phyloP scores from a whole-genome alignment of 2,888 invertebrate genomes.

The Cylindroiulus punctatus region DNA sequence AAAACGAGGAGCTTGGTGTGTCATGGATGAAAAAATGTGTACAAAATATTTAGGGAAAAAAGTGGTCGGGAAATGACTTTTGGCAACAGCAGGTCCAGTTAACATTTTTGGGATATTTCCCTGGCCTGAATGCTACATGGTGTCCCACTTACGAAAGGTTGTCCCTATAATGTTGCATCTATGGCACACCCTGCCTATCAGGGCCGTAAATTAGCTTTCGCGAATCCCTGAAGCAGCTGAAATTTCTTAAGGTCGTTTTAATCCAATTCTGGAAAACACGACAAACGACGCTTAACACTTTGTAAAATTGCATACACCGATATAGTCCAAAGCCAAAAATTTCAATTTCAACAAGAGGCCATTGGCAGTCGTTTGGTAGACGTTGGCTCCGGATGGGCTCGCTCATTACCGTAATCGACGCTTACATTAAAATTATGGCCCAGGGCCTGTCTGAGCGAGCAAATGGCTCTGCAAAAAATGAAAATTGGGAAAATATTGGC shows the following conservation, averaged over 20 bases:
- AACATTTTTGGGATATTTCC: too few relatives aligned
- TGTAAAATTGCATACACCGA: neutral
- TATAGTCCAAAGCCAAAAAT: neutral
- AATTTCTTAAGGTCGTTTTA: neutral
- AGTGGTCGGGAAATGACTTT: too few relatives aligned
- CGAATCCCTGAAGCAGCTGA: neutral
- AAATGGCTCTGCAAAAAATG: neutral
- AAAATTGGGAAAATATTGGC: constrained; percentile 35
- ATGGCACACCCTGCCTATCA: too few relatives aligned
- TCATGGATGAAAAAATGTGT: too few relatives aligned
- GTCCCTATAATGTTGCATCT: too few relatives aligned
- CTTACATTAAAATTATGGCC: neutral
- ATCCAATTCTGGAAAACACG: neutral
- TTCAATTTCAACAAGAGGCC: neutral
- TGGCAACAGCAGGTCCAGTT: too few relatives aligned
- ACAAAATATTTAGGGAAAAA: too few relatives aligned
- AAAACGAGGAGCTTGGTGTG: too few relatives aligned
- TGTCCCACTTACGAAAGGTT: too few relatives aligned
- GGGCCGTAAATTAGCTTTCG: neutral
- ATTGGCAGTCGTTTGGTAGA: too few relatives aligned
- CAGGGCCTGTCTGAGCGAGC: neutral
- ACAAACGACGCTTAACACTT: neutral
- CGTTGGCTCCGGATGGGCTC: neutral
- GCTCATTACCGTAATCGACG: neutral
- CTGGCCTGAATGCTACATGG: too few relatives aligned